Evolutionary conservation across 1,140 invertebrate genomes (phyloP), one percentile per base, ranked within the genome.

Genomic region (Kradibia gibbosae): DNA sequence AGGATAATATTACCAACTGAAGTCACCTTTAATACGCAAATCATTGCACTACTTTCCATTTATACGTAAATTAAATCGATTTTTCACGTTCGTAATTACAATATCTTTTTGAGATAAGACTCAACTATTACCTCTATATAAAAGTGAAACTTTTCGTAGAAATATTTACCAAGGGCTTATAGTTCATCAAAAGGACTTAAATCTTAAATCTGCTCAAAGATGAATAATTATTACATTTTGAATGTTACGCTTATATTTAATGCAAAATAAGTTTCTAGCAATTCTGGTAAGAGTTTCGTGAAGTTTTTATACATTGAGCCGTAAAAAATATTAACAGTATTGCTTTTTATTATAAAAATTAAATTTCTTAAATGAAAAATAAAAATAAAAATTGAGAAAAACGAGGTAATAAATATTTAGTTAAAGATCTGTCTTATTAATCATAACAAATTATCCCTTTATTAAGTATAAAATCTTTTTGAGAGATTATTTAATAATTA

Each of bases 91-190:
- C 20, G 22, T 70, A 22, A 17, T 22, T 42, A 20, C 34, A 0
- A 34, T 20, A 22, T 48, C 53, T 22, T 65, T 39, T 31, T 62
- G n/a, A 62, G 74, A 62, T 45, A 57, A 75, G 72, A 4, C 31
- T 10, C 73, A 53, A 62, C 22, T 55, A 55, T 55, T 55, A 3
- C 53, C 2, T 55, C 25, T n/a, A n/a, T 55, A n/a, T 20, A 55
- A 55, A 2, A 25, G 53, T 11, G 20, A 20, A 25, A 48, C 3
- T n/a, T 10, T 55, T 11, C 22, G 53, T n/a, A 55, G 22, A 10
- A 25, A 1, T 55, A n/a, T n/a, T 13, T 8, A 1, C 17, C 28
- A 31, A 65, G 4, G 31, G 34, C 34, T 65, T 31, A 65, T 25
- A 31, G 31, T 34, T 8, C 31, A 31, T 65, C 60, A 65, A 22